phyloP scores from a whole-genome alignment of 2,797 vertebrate species.

The Antennarius maculatus region DNA sequence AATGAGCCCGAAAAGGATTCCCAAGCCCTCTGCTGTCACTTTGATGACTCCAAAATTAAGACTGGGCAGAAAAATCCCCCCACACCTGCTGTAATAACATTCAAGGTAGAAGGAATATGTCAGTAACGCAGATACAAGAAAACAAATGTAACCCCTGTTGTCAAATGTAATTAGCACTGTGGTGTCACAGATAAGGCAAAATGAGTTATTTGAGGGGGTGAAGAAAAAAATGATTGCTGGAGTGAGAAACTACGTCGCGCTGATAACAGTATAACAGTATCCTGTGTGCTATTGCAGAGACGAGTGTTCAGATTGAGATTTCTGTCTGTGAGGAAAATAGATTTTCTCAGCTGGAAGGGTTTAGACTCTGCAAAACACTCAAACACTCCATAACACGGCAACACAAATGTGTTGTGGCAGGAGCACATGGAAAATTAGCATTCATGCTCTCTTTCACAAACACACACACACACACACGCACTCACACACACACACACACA shows the following conservation, averaged over 20 bases:
- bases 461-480: no score
- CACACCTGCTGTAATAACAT: slow-evolving; percentile 73
- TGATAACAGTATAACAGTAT: slow-evolving; percentile 26
- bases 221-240: slow-evolving; percentile 45
- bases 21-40: slow-evolving; percentile 70
- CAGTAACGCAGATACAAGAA: slow-evolving; percentile 62
- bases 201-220: slow-evolving; percentile 52
- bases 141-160: slow-evolving; percentile 68
- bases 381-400: slow-evolving; percentile 10
- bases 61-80: slow-evolving; percentile 62
- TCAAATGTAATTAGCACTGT: slow-evolving; percentile 69
- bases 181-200: slow-evolving; percentile 48
- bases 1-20: slow-evolving; percentile 75
- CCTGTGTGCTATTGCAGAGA: slow-evolving; percentile 16
- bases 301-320: slow-evolving; percentile 30
- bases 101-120: slow-evolving; percentile 63
- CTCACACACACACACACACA: no score
- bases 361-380: slow-evolving; percentile 9
- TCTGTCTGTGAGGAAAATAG: slow-evolving; percentile 25
- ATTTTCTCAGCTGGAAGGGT: slow-evolving; percentile 5
- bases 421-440: slow-evolving; percentile 24
- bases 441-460: slow-evolving; percentile 7
- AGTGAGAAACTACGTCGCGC: slow-evolving; percentile 29
- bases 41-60: slow-evolving; percentile 76
- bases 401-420: slow-evolving; percentile 3